These are phyloP conservation scores for Nebria brevicollis DNA, from an alignment of 2,888 invertebrate species.

Conservation along the genomic window DNA sequence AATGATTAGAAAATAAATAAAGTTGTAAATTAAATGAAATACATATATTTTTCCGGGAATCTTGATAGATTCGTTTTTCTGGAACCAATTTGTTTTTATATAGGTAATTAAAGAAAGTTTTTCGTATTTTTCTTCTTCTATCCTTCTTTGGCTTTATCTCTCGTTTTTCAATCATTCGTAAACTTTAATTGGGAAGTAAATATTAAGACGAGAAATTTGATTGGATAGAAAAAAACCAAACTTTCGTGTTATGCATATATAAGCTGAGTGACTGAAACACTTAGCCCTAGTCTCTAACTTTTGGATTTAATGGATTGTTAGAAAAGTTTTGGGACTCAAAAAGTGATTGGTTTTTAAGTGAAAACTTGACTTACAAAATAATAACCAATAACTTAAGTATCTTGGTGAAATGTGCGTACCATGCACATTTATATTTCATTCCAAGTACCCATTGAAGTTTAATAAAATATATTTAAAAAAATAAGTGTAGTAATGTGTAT, in stretches of 20 bases:
- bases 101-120: conserved; percentile 42
- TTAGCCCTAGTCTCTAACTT: not conserved
- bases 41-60: conserved; percentile 16
- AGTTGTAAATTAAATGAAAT: conserved; percentile 43
- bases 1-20: conserved; percentile 35
- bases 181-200: conserved; percentile 34
- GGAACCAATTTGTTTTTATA: conserved; percentile 42
- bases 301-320: not conserved
- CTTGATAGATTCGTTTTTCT: conserved; percentile 27
- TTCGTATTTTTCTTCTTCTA: conserved; percentile 8
- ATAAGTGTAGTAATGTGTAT: not conserved
- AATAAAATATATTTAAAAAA: too few relatives aligned
- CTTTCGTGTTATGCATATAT: conserved; percentile 28
- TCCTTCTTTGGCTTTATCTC: not conserved
- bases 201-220: not conserved
- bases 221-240: not conserved
- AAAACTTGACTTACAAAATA: too few relatives aligned
- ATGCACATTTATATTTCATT: too few relatives aligned
- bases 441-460: too few relatives aligned
- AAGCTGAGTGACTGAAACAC: conserved; percentile 2
- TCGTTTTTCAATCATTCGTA: conserved; percentile 23
- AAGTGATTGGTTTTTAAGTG: not conserved
- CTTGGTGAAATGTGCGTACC: too few relatives aligned
- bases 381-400: too few relatives aligned
- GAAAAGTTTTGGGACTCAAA: not conserved